Base-by-base conservation (phyloP, 2,113 vertebrate genomes). In the Charina bottae region DNA sequence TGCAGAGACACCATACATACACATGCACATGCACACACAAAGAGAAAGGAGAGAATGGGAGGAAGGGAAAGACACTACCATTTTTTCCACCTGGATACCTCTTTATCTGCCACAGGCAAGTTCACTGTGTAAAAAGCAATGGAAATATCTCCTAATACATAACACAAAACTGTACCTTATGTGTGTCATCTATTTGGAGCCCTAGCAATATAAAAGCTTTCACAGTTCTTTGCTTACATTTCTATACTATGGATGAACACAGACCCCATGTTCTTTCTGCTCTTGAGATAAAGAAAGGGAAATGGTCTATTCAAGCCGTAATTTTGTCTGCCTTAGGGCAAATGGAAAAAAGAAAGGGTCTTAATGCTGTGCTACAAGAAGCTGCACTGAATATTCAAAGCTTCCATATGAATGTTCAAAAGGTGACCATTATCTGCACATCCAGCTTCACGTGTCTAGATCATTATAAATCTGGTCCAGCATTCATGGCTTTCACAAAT, bases 71-170 rank as follows among this genome's bases (percentile, higher is more conserved):
- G 4, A 13, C 1, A 91, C 4, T 62, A 94, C 56, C 85, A 92
- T 33, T 0, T 85, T 94, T 94, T 88, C 53, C 55, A 86, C 37
- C 92, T 42, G 72, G 56, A 28, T 88, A 21, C 26, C 90, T 94
- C 93, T 42, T 93, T 42, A 54, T 91, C n/a, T 90, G 60, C 68
- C 89, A 72, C 62, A 93, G 83, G 55, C 8, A 95, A 95, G 92
- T 92, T 94, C n/a, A 28, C 26, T 0, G 0, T 56, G 23, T 28
- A 92, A 72, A 84, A 94, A 90, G 92, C 53, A 89, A 37, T 54
- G 91, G 83, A 94, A 95, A 91, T 49, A 83, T 87, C 26, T 23
- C 11, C 83, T 83, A 89, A 46, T 17, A 91, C 62, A 9, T 89
- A 95, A 92, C 0, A 0, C 13, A 89, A 68, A 93, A 93, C 92